Evolutionary conservation across 2,888 invertebrate genomes (phyloP).

Genomic region (Syritta pipiens): DNA sequence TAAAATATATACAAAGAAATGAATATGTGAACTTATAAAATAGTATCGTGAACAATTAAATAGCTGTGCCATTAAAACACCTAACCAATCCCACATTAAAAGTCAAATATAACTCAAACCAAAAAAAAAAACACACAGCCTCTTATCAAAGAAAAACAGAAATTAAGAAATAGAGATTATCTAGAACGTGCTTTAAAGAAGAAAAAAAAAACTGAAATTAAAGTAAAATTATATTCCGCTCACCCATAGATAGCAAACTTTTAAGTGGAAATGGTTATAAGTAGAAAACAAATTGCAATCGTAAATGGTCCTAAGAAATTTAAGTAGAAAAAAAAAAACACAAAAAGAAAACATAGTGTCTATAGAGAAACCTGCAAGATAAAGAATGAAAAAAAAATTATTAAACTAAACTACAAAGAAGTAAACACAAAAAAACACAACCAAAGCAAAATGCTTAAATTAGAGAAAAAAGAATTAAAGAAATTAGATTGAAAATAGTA

Average conservation of each 20-base stretch:
- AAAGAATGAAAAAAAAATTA: constrained; percentile 11
- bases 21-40: too few species aligned
- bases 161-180: constrained; percentile 12
- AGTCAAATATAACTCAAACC: constrained; percentile 9
- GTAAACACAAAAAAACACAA: not conserved
- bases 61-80: constrained; percentile 38
- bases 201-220: constrained; percentile 14
- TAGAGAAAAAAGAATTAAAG: constrained; percentile 19
- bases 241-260: constrained; percentile 48
- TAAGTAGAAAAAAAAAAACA: constrained; percentile 33
- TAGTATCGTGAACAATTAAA: constrained; percentile 27
- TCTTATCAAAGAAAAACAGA: not conserved
- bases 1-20: not conserved
- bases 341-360: constrained; percentile 25
- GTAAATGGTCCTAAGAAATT: constrained; percentile 47
- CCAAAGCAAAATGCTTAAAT: constrained; percentile 13
- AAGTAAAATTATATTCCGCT: constrained; percentile 10
- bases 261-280: constrained; percentile 32
- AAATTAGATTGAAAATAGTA: constrained; percentile 29
- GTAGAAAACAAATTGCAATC: constrained; percentile 43
- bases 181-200: constrained; percentile 47
- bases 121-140: not conserved
- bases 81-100: constrained; percentile 19
- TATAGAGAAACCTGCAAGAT: constrained; percentile 42
- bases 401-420: constrained; percentile 31